These are phyloP conservation scores for Darevskia nairensis DNA, from an alignment of 2,797 vertebrate genomes.

Conservation along the genomic window DNA sequence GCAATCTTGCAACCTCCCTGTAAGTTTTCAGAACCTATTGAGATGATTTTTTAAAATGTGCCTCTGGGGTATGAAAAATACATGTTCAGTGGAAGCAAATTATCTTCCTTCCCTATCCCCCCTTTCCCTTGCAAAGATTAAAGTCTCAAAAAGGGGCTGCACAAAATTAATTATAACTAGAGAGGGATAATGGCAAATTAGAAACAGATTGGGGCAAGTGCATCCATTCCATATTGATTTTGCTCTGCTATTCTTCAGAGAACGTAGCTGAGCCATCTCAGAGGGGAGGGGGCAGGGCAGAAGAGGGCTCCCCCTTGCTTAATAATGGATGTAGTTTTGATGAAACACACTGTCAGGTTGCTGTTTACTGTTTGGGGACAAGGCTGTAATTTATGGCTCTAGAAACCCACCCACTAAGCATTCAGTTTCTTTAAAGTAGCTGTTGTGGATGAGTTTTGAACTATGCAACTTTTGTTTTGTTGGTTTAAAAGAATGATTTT, in stretches of 20 bases:
- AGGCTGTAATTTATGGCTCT: not conserved
- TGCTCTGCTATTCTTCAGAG: slow-evolving; percentile 9
- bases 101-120: not conserved
- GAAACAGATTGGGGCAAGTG: not conserved
- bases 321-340: not conserved
- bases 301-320: not conserved
- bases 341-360: not conserved
- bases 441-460: slow-evolving; percentile 14
- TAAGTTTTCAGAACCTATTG: not conserved
- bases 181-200: slow-evolving; percentile 42
- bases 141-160: not conserved
- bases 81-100: not conserved
- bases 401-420: not conserved
- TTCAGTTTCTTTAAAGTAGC: not conserved
- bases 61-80: not conserved
- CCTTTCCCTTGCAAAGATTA: not conserved
- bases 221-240: not conserved
- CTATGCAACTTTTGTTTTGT: not conserved
- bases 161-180: slow-evolving; percentile 50
- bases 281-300: not conserved
- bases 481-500: not conserved
- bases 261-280: not conserved
- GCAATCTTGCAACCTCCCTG: not conserved
- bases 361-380: not conserved
- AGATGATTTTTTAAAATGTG: not conserved